Evolutionary conservation across 2,888 invertebrate species (phyloP), one percentile per base, ranked within the genome.

Genomic region (Melanchra persicariae): DNA sequence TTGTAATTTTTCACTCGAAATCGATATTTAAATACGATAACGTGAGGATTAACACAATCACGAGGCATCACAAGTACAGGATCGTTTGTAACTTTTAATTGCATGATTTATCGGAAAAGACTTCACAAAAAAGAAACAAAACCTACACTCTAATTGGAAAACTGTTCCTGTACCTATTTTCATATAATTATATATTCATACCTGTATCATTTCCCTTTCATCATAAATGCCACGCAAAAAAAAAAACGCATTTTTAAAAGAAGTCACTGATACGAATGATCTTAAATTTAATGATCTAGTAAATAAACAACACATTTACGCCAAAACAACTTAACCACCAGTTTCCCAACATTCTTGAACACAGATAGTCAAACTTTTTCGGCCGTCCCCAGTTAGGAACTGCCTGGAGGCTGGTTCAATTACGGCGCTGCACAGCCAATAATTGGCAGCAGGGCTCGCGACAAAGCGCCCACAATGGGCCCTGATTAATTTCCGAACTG

Each of bases 401-500:
- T 87, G 89, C 88, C 90, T 85, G 71, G 89, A 90, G 92, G 91
- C 92, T 88, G 91, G 93, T 94, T 94, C 94, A 94, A 95, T 95
- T 94, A 94, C 93, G 89, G 87, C 90, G 87, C 89, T 84, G 89
- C 90, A 90, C 91, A 91, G 91, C 94, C 94, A 94, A 94, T 95
- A 93, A 95, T 95, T 95, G 95, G 94, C 93, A 91, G 90, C 92
- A 90, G 91, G 90, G 88, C 91, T 90, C 92, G 92, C 93, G 94
- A 95, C 95, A 95, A 95, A 95, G 94, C 94, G 92, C 90, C 94
- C 94, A 95, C 95, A 95, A 95, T 94, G 92, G 93, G 89, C 91
- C 86, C 93, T 95, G 95, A 95, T 95, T 95, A 95, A 95, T 95
- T 95, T 95, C 93, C 94, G 94, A 95, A 95, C 95, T 95, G 92